Conservation (phyloP, 1,140 invertebrate genomes). For the Acarapis woodi region DNA sequence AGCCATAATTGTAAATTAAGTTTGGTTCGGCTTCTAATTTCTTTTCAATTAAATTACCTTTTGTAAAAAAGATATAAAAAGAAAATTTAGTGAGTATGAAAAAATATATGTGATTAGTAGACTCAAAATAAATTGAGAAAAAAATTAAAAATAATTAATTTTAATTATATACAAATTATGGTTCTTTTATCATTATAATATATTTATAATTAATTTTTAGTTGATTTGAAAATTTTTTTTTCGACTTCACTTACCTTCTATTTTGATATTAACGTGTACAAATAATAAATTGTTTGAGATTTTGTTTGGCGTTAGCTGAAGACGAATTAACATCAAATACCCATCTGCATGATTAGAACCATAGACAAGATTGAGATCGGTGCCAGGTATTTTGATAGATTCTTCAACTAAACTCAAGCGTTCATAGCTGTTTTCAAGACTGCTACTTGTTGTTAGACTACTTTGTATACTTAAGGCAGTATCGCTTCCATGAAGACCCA, state of each 20-base stretch:
- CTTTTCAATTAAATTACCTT: slow-evolving; percentile 19
- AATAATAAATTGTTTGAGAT: slow-evolving; percentile 19
- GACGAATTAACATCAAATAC: slow-evolving; percentile 20
- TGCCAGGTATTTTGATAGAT: slow-evolving; percentile 60
- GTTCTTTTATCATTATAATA: too few relatives aligned
- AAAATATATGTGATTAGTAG: too few relatives aligned
- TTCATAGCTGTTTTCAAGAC: neutral
- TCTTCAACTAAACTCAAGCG: slow-evolving; percentile 57
- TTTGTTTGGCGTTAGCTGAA: slow-evolving; percentile 19
- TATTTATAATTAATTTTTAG: too few relatives aligned
- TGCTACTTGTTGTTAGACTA: neutral
- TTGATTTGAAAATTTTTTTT: too few relatives aligned
- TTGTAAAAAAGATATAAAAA: too few relatives aligned
- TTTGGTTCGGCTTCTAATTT: slow-evolving; percentile 22
- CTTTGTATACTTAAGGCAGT: too few relatives aligned
- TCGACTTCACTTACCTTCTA: too few relatives aligned
- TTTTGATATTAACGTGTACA: slow-evolving; percentile 16
- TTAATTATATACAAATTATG: too few relatives aligned
- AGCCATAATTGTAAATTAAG: slow-evolving; percentile 22
- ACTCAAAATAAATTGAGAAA: too few relatives aligned
- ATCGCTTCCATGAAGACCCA: slow-evolving; percentile 1
- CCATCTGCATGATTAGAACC: slow-evolving; percentile 19
- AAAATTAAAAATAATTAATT: too few relatives aligned
- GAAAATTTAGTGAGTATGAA: too few relatives aligned
- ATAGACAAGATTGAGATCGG: slow-evolving; percentile 23